phyloP scores from a whole-genome alignment of 2,888 invertebrate species.

The Dorcus hopei region DNA sequence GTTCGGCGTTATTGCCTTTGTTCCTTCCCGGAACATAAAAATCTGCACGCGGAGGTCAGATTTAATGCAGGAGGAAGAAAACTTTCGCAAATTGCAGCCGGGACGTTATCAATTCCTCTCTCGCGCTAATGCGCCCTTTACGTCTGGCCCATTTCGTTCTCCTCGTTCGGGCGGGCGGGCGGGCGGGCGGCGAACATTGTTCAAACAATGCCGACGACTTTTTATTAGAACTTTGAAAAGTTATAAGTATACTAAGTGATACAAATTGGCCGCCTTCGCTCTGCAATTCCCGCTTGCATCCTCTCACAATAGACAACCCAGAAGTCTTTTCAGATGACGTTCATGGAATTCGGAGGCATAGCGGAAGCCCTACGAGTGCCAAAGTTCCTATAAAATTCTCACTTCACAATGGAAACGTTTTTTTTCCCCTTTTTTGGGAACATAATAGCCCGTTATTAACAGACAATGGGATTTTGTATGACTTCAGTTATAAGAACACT shows the following conservation, averaged over 20 bases:
- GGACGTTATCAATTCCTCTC: background rate
- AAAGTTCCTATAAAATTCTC: slow-evolving; percentile 33
- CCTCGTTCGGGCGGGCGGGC: slow-evolving; percentile 18
- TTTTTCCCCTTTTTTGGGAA: slow-evolving; percentile 16
- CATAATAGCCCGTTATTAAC: no score
- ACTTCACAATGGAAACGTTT: slow-evolving; percentile 28
- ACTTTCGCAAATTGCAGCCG: no score
- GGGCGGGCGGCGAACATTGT: slow-evolving; percentile 7
- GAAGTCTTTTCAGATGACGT: slow-evolving; percentile 25
- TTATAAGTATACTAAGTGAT: slow-evolving; percentile 3
- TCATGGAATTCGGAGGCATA: slow-evolving; percentile 13
- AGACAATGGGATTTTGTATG: no score
- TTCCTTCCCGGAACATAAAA: no score
- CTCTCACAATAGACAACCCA: slow-evolving; percentile 16
- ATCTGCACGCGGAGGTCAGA: no score
- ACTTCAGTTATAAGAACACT: no score
- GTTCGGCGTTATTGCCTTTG: no score
- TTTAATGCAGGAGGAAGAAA: no score
- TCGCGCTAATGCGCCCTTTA: slow-evolving; percentile 9
- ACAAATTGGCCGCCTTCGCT: background rate
- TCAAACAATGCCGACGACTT: slow-evolving; percentile 22
- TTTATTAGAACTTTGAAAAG: slow-evolving; percentile 7
- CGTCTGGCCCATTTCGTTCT: slow-evolving; percentile 23
- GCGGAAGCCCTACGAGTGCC: slow-evolving; percentile 32
- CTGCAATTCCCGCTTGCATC: background rate